Conservation (phyloP, 2,113 vertebrate genomes). For the Charadrius vociferus region DNA sequence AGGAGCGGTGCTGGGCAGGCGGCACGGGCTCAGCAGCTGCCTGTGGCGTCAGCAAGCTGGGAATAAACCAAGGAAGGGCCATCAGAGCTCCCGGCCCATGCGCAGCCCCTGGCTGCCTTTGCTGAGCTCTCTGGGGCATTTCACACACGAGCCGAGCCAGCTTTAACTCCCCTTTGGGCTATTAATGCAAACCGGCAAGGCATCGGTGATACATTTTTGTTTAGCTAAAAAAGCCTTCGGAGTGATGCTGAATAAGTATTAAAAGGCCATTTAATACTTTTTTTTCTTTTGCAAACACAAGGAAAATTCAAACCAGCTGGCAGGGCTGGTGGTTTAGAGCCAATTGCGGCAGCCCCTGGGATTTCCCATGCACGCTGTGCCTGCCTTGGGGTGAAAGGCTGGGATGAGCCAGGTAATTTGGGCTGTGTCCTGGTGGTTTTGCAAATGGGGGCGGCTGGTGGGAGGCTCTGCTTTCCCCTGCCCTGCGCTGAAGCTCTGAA, state of each 20-base stretch:
- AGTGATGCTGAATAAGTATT: not conserved
- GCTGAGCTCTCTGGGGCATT: not conserved
- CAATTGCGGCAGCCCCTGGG: conserved; percentile 9
- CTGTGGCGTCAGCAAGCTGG: not conserved
- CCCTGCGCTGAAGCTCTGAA: not conserved
- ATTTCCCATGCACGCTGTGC: not conserved
- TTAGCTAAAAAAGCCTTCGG: not conserved
- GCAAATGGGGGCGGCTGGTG: fast-evolving
- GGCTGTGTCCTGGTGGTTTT: not conserved
- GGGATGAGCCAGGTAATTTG: not conserved
- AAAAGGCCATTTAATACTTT: not conserved
- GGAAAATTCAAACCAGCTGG: conserved; percentile 60
- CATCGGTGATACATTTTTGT: not conserved
- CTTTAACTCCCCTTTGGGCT: not conserved
- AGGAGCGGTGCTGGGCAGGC: not conserved
- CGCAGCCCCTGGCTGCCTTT: not conserved
- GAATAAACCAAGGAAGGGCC: not conserved
- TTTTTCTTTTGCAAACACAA: not conserved
- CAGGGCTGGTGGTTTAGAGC: not conserved
- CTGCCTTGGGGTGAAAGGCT: not conserved
- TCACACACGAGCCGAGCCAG: not conserved
- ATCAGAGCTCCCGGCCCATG: not conserved
- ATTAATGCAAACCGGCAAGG: not conserved
- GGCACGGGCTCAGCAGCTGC: not conserved
- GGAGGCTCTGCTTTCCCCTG: not conserved